Evolutionary conservation across 2,797 vertebrate genomes (phyloP).

Genomic region (Paguma larvata): DNA sequence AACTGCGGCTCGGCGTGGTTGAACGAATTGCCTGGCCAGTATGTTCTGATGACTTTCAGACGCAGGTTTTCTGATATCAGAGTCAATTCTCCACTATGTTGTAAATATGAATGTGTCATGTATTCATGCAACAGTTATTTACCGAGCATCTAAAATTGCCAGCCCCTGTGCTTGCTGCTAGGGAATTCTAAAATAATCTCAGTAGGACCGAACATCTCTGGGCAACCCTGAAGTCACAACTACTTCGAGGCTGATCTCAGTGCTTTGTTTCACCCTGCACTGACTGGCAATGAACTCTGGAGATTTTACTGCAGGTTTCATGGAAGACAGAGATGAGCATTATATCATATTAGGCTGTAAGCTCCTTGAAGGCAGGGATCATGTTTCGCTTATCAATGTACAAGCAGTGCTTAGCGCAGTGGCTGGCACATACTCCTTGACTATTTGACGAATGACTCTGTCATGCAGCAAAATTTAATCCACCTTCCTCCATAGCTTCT

Average conservation of each 20-base stretch:
- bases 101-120: background rate
- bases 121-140: background rate
- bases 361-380: background rate
- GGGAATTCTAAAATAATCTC: conserved; percentile 39
- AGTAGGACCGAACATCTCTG: background rate
- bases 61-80: background rate
- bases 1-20: background rate
- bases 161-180: background rate
- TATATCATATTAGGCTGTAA: background rate
- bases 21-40: background rate
- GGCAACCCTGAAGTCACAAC: background rate
- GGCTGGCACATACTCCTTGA: background rate
- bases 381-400: background rate
- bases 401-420: background rate
- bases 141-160: background rate
- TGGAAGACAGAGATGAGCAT: background rate
- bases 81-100: background rate
- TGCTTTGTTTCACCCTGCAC: background rate
- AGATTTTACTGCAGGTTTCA: conserved; percentile 32
- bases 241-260: background rate
- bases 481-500: conserved; percentile 41
- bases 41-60: background rate
- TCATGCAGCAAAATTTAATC: background rate
- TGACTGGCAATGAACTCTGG: background rate
- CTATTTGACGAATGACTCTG: conserved; percentile 2